Conservation (phyloP, 1,140 invertebrate species). For the Eubasilissa regina region DNA sequence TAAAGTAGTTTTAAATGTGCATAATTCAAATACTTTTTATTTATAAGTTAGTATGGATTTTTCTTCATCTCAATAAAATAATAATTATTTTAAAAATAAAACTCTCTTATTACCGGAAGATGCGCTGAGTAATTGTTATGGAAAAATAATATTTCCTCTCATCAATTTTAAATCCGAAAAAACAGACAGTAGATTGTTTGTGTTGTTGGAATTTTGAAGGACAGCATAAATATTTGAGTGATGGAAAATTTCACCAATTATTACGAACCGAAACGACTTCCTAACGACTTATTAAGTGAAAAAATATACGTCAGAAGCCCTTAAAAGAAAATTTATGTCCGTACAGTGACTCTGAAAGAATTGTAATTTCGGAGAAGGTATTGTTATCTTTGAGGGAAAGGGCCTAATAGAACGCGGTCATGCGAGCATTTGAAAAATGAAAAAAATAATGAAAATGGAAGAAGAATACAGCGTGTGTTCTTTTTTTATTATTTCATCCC, state of each 20-base stretch:
- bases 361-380: slow-evolving; percentile 22
- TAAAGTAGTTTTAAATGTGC: neutral
- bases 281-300: slow-evolving; percentile 6
- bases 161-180: neutral
- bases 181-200: neutral
- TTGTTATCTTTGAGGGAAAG: slow-evolving; percentile 25
- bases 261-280: slow-evolving; percentile 10
- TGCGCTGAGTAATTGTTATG: neutral
- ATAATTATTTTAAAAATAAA: neutral
- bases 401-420: slow-evolving; percentile 32
- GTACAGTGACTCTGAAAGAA: slow-evolving; percentile 7
- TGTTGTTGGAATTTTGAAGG: neutral
- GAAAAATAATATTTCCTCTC: neutral
- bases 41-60: no score
- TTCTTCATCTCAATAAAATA: no score
- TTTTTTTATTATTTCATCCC: no score
- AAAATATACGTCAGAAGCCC: neutral
- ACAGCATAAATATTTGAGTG: neutral
- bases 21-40: neutral
- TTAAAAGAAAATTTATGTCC: neutral
- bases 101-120: neutral
- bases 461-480: neutral
- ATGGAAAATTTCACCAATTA: slow-evolving; percentile 5
- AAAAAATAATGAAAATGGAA: slow-evolving; percentile 31
- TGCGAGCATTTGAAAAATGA: slow-evolving; percentile 41